Conservation (phyloP, 2,113 vertebrate genomes). For the Barbus barbus region DNA sequence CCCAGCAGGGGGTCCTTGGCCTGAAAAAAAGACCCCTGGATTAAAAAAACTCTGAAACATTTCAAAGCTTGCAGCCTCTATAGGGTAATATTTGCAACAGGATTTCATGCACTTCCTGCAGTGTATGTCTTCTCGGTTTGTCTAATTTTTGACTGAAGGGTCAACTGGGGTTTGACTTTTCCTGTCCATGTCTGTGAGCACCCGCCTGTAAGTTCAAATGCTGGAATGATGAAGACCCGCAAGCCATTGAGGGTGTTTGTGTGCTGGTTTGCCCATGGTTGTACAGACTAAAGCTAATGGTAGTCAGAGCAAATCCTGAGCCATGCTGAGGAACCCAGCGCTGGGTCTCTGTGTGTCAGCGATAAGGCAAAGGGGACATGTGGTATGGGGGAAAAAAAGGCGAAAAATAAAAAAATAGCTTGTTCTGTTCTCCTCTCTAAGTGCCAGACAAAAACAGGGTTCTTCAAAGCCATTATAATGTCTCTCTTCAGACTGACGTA, state of each 20-base stretch:
- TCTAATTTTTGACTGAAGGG: conserved; percentile 11
- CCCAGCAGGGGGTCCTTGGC: not conserved
- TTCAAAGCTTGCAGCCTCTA: not conserved
- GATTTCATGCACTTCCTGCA: not conserved
- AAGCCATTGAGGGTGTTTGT: not conserved
- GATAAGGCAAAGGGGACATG: conserved; percentile 51
- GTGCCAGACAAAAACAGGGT: conserved; percentile 31
- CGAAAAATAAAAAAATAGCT: conserved; percentile 25
- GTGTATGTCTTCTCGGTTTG: not conserved
- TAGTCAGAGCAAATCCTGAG: conserved; percentile 35
- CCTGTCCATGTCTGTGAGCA: not conserved
- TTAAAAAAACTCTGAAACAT: not conserved
- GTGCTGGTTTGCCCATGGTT: conserved; percentile 28
- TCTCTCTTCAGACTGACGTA: conserved; percentile 39
- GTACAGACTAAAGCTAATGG: conserved; percentile 54
- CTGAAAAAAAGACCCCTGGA: not conserved
- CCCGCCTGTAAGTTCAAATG: not conserved
- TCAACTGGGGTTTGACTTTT: not conserved
- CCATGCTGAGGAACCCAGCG: conserved; percentile 1
- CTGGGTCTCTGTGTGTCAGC: conserved; percentile 50
- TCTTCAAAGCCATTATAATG: conserved; percentile 49
- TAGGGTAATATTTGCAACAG: not conserved
- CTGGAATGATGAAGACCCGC: not conserved
- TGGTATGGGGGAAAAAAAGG: conserved; percentile 4
- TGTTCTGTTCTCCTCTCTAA: conserved; percentile 35